Evolutionary conservation across 2,888 invertebrate genomes (phyloP).

Genomic region (Alcis repandata): DNA sequence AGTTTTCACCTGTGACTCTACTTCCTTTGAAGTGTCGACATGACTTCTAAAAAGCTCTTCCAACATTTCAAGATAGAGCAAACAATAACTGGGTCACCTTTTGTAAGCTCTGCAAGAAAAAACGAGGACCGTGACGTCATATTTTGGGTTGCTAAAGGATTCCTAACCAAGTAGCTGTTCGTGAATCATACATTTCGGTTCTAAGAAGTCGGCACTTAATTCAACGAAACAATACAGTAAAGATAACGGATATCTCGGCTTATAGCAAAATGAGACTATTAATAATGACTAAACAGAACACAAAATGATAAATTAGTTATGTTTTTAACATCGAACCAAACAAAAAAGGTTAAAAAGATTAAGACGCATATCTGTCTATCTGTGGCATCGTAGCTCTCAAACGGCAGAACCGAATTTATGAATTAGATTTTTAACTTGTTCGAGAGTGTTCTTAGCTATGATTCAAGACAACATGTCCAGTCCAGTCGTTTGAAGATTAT

Average conservation of each 20-base stretch:
- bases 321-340: no score
- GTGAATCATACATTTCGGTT: neutral
- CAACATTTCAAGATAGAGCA: conserved; percentile 6
- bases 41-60: conserved; percentile 1
- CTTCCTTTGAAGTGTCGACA: neutral
- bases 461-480: no score
- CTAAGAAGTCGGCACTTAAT: no score
- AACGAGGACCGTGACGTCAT: no score
- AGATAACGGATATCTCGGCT: conserved; percentile 13
- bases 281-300: conserved; percentile 19
- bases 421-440: no score
- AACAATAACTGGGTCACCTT: conserved; percentile 11
- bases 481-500: no score
- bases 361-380: no score
- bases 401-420: no score
- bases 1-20: neutral
- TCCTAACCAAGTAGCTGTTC: neutral
- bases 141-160: no score
- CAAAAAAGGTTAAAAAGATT: no score
- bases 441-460: no score
- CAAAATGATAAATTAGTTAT: neutral
- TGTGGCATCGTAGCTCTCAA: no score
- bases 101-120: neutral
- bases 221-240: neutral
- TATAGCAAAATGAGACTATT: conserved; percentile 7